Conservation (phyloP, 2,888 invertebrate species). For the Aquatica leii region DNA sequence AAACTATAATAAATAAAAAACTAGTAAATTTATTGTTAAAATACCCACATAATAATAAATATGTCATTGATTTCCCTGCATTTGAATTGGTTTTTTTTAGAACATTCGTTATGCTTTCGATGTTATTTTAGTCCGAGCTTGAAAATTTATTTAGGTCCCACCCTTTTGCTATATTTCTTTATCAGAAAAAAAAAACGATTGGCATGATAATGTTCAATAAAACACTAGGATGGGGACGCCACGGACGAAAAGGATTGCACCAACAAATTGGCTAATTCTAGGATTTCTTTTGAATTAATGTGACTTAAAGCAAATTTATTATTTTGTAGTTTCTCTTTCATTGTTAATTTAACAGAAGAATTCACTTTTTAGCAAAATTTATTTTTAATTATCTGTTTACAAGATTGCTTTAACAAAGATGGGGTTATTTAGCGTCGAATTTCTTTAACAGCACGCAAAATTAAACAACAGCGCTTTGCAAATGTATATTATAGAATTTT, state of each 20-base stretch:
- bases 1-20: constrained; percentile 41
- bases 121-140: constrained; percentile 54
- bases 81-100: constrained; percentile 55
- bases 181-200: constrained; percentile 51
- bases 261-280: constrained; percentile 56
- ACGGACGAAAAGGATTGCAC: constrained; percentile 51
- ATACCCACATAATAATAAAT: constrained; percentile 56
- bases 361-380: background rate
- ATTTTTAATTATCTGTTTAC: background rate
- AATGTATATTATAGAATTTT: no score
- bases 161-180: constrained; percentile 56
- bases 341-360: background rate
- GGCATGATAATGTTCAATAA: constrained; percentile 57
- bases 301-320: constrained; percentile 17
- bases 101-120: constrained; percentile 55
- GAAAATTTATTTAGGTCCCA: constrained; percentile 54
- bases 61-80: constrained; percentile 56
- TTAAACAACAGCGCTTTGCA: no score
- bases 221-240: constrained; percentile 48
- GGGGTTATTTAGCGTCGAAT: no score
- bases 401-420: no score
- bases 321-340: constrained; percentile 1
- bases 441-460: no score
- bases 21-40: constrained; percentile 52
- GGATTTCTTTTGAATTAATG: constrained; percentile 54